Base-by-base conservation (phyloP, 2,113 vertebrate species). In the Cephalopterus ornatus region DNA sequence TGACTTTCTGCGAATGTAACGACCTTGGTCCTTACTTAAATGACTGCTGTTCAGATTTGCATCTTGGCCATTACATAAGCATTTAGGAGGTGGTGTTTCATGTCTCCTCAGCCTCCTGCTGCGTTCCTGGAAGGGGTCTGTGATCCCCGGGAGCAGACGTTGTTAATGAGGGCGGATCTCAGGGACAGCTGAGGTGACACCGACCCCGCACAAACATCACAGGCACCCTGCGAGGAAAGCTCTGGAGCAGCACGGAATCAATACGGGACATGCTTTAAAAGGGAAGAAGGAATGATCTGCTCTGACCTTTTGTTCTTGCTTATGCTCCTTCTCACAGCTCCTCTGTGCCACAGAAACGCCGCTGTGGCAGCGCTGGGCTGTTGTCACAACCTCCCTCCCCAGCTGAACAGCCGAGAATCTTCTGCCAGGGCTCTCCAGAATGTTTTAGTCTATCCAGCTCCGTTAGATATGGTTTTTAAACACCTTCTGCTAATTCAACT, bases 1-100 rank as follows among this genome's bases (percentile, higher is more conserved):
- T 47, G 80, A 42, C 74, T 93, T 77, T 59, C 63, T 32, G 50
- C 72, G 49, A 67, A 35, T 73, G 20, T 72, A 52, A 90, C 39
- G 65, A 90, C 55, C 75, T 84, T 65, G 68, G 72, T 80, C 89
- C 81, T 95, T 90, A 93, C 65, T 61, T 77, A 81, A 78, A 92
- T 26, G 88, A 28, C 42, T 52, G 63, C 78, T 53, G 63, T 39
- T 77, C 71, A 11, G 47, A 78, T 68, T 92, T 55, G 59, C 78
- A 75, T 88, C 76, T 67, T 20, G 0, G 0, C 65, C 56, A 14
- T 35, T 85, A 53, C 32, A 26, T 13, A 19, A 52, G 59, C 65
- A 12, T 33, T 63, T 82, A 28, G 20, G 37, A 89, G 37, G 12
- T 23, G 76, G 18, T 18, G 26, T 53, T 67, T 82, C 20, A 4